Base-by-base conservation (phyloP, 2,888 invertebrate genomes). In the Ernsta delagoae region DNA sequence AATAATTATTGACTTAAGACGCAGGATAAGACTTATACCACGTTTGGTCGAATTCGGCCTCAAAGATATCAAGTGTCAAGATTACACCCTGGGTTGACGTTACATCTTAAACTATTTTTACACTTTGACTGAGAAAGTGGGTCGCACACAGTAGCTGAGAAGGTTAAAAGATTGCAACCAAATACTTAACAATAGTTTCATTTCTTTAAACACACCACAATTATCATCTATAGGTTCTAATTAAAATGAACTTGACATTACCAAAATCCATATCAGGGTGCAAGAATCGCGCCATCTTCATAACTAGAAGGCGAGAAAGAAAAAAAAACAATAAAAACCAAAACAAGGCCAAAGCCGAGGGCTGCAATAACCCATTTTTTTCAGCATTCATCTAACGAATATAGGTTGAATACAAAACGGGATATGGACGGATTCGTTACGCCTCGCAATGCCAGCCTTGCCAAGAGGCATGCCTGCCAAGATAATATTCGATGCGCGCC, bases 391-490 rank as follows among this genome's bases (percentile, higher is more conserved):
- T 75, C 73, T 73, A 71, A 74, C 75, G 73, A 78, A 83, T 82
- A 71, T 82, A 81, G 84, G 84, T 82, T 80, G 79, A 77, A 76
- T 77, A 79, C 85, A 72, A 61, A 50, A 59, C 66, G 45, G 53
- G 69, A 75, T 74, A 77, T 75, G 74, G 81, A 81, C 79, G 79
- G 85, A 89, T 87, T 85, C 77, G 81, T 84, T 83, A 84, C 70
- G 74, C 72, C 74, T 74, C 73, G 77, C 73, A 73, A 68, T 75
- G 79, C 78, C 80, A 79, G 83, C 80, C 82, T 83, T 89, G 90
- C 89, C 90, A 91, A 90, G 85, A 81, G 79, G 75, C 74, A 74
- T 73, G 80, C 77, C 76, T 89, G 90, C 89, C 90, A 90, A 88
- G 83, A 83, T 79, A 79, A 82, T 78, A 83, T 84, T 83, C 80